These are phyloP conservation scores for Chrysotoxum bicinctum DNA, from an alignment of 2,888 invertebrate species.

Conservation along the genomic window DNA sequence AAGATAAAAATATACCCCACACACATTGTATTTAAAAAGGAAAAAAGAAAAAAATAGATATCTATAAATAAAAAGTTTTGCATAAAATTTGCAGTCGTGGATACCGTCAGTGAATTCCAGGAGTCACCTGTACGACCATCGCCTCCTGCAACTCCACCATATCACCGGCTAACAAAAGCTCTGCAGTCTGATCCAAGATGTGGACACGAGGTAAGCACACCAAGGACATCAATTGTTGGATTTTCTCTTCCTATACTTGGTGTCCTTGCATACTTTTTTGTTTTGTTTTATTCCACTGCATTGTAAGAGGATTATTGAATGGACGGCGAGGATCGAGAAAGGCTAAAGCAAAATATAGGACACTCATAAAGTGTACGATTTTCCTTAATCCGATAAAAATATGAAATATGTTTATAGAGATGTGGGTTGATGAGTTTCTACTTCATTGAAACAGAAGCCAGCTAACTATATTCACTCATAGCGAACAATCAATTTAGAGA, in stretches of 20 bases:
- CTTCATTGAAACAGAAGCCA: slow-evolving; percentile 35
- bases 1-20: not conserved
- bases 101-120: slow-evolving; percentile 80
- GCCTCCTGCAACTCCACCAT: slow-evolving; percentile 81
- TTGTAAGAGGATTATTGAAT: slow-evolving; percentile 39
- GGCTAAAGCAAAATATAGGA: slow-evolving; percentile 10
- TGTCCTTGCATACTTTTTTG: not conserved
- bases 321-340: not conserved
- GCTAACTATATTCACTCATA: not conserved
- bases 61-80: slow-evolving; percentile 67
- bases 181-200: slow-evolving; percentile 83
- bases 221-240: slow-evolving; percentile 45
- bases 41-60: slow-evolving; percentile 36
- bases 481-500: slow-evolving; percentile 49
- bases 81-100: slow-evolving; percentile 81
- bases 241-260: slow-evolving; percentile 14
- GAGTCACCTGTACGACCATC: slow-evolving; percentile 78
- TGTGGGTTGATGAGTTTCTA: slow-evolving; percentile 16
- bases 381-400: slow-evolving; percentile 47
- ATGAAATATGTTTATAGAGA: slow-evolving; percentile 7
- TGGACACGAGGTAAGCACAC: slow-evolving; percentile 82
- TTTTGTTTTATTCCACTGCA: not conserved
- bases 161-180: slow-evolving; percentile 83
- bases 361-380: slow-evolving; percentile 22
- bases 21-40: not conserved